Percentiles rank a stretch among this genome's conserved stretches.
Evolutionary conservation across 2,888 invertebrate genomes (phyloP).

Genomic region (Drosophila austrosaltans): DNA sequence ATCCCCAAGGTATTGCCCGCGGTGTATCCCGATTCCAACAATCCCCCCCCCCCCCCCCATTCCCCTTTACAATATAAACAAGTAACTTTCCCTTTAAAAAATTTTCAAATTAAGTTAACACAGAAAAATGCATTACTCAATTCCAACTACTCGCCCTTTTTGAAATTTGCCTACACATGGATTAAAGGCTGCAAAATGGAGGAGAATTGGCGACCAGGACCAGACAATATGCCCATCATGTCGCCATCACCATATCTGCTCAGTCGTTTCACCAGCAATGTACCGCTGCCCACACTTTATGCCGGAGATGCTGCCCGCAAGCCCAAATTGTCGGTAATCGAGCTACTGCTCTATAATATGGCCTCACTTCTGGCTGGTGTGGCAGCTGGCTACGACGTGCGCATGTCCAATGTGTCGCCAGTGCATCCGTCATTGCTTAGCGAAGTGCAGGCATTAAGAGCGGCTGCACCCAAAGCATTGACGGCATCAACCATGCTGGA

Average conservation of each 20-base stretch:
- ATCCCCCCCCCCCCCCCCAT: neutral
- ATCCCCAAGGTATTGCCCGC: conserved; percentile 55
- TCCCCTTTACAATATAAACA: conserved; percentile 16
- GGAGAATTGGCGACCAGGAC: conserved; percentile 79
- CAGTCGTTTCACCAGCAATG: conserved; percentile 83
- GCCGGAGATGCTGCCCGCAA: conserved; percentile 87
- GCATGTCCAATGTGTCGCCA: conserved; percentile 93
- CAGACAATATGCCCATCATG: conserved; percentile 79
- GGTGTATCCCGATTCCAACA: conserved; percentile 35
- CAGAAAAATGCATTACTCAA: conserved; percentile 6
- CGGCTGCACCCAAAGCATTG: conserved; percentile 68
- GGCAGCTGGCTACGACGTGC: conserved; percentile 95
- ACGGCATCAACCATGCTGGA: neutral
- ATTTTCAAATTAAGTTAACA: too few species aligned
- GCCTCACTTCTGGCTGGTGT: conserved; percentile 95
- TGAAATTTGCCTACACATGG: conserved; percentile 36
- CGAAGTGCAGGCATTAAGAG: conserved; percentile 85
- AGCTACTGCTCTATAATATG: conserved; percentile 91
- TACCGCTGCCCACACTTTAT: conserved; percentile 92
- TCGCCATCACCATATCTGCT: conserved; percentile 82
- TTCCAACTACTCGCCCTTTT: conserved; percentile 52
- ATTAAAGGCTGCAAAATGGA: conserved; percentile 73
- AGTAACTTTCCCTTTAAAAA: conserved; percentile 8
- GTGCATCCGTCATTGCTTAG: conserved; percentile 90
- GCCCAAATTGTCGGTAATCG: conserved; percentile 83